These are phyloP conservation scores for Tortricodes alternella DNA, from an alignment of 2,888 invertebrate genomes.

Conservation along the genomic window DNA sequence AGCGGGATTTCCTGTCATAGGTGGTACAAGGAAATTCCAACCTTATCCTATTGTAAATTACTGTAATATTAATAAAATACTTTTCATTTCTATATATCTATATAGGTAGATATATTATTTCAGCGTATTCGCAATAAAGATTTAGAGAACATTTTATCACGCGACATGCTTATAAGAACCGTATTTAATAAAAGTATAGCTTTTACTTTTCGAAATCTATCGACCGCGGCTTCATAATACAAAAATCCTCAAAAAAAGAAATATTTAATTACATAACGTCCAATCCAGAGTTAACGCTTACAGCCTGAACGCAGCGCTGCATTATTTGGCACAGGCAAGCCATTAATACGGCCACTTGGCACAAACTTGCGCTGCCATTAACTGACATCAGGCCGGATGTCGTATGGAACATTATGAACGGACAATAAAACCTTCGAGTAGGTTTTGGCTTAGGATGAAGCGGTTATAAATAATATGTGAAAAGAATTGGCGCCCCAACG, in stretches of 20 bases:
- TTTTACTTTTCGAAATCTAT: no score
- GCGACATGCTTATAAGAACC: no score
- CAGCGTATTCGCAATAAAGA: no score
- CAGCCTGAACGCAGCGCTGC: slow-evolving; percentile 47
- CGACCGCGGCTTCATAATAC: neutral
- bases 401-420: slow-evolving; percentile 73
- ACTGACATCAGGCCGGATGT: slow-evolving; percentile 76
- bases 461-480: slow-evolving; percentile 21
- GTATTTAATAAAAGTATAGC: no score
- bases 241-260: slow-evolving; percentile 2
- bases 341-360: slow-evolving; percentile 71
- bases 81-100: no score
- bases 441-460: slow-evolving; percentile 42
- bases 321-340: slow-evolving; percentile 69
- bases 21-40: no score
- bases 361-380: slow-evolving; percentile 65
- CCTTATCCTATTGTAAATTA: no score
- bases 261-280: slow-evolving; percentile 28
- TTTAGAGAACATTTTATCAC: no score
- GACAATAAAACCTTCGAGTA: slow-evolving; percentile 70
- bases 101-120: no score
- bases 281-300: slow-evolving; percentile 22
- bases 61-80: no score
- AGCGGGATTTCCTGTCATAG: no score
- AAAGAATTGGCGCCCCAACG: slow-evolving; percentile 55